Percentiles rank a stretch among this genome's conserved stretches.
Evolutionary conservation across 2,113 vertebrate species (phyloP).

Genomic region (Bothrops jararaca): DNA sequence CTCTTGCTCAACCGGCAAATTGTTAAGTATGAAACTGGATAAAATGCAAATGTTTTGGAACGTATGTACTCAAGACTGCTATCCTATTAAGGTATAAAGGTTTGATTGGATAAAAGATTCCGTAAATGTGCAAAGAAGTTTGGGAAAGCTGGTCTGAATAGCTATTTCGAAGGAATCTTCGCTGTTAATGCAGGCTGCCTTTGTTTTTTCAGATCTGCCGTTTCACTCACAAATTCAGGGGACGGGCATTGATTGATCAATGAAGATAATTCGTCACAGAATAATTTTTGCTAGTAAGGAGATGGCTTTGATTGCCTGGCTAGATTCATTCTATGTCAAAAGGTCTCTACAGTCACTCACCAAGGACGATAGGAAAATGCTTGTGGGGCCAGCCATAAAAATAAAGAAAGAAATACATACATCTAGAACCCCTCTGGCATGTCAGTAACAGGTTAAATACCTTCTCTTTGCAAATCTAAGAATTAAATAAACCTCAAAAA

Average conservation of each 20-base stretch:
- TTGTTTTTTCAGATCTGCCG: background rate
- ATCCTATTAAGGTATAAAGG: background rate
- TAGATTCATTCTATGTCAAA: too few species aligned
- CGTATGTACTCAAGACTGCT: background rate
- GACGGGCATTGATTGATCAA: background rate
- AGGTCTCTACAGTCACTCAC: background rate
- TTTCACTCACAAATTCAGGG: background rate
- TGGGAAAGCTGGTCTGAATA: background rate
- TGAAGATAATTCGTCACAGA: background rate
- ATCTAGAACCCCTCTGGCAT: background rate
- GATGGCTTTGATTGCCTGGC: too few species aligned
- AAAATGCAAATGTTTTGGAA: background rate
- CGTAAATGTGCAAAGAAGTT: background rate
- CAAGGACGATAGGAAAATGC: background rate
- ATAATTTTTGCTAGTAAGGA: background rate
- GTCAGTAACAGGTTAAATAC: background rate
- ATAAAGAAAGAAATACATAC: too few species aligned
- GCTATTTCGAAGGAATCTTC: background rate
- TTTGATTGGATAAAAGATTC: background rate
- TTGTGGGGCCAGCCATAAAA: background rate
- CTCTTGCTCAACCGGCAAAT: background rate
- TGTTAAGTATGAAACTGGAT: background rate
- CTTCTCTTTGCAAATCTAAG: background rate
- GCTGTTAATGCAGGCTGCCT: background rate
- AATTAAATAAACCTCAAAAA: background rate